Evolutionary conservation across 2,888 invertebrate species (phyloP), one percentile per base, ranked within the genome.

Genomic region (Cybosia mesomella): DNA sequence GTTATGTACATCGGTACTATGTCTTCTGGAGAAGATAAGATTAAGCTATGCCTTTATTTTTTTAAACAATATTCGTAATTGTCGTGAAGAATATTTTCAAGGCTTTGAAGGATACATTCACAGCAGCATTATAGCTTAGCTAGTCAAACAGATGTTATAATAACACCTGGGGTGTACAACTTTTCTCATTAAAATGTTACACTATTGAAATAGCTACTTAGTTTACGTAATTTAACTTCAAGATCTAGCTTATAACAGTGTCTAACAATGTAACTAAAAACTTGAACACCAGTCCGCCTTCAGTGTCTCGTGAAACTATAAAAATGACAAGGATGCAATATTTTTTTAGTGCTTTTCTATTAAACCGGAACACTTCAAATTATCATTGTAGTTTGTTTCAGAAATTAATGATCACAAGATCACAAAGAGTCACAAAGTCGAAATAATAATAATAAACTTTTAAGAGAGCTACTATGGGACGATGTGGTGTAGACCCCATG

Each of bases 261-360:
- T 60, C 60, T 43, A n/a, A 60, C 60, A 60, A 60, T 43, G 60
- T 61, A 49, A 49, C 49, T 28, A 28, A 28, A n/a, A 28, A 32
- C 49, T 61, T 28, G 11, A 28, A 15, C 13, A 43, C 43, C 8
- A 61, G 60, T 13, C 22, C 18, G 5, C 28, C 39, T 5, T 49
- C n/a, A n/a, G 15, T 11, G 24, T 61, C 5, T 18, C 36, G 58
- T 32, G 18, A 58, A 32, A 28, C n/a, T 28, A 28, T 61, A 49
- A 61, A 49, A 61, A 59, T 59, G 36, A 39, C 10, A 59, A 15
- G 10, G 59, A 22, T 5, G 5, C 39, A 24, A 39, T 59, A 39
- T 59, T 9, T 15, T 39, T 59, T 59, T 59, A 39, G 21, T 59
- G 10, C 18, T 10, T 18, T 18, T 39, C 0, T 39, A 18, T 15